Evolutionary conservation across 2,113 vertebrate genomes (phyloP).

Genomic region (Budorcas taxicolor): DNA sequence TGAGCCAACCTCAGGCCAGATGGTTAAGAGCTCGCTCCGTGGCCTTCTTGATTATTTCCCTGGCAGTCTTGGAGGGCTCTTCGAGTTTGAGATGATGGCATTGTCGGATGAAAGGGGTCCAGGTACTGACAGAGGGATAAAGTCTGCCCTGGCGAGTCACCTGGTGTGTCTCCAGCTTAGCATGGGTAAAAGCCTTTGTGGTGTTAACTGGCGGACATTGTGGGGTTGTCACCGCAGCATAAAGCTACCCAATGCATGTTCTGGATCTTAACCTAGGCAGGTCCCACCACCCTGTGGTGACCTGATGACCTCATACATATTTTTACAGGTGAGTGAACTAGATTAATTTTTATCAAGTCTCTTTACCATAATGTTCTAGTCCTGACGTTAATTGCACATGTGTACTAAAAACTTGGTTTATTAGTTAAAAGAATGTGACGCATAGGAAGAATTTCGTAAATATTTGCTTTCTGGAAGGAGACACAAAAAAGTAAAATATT

Average conservation of each 20-base stretch:
- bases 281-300: neutral
- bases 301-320: neutral
- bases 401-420: neutral
- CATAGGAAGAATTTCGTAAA: neutral
- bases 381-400: neutral
- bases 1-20: neutral
- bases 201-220: neutral
- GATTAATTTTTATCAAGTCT: neutral
- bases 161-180: neutral
- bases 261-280: neutral
- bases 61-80: neutral
- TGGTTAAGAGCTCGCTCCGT: neutral
- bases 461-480: neutral
- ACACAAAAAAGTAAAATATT: neutral
- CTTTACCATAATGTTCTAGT: neutral
- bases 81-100: neutral
- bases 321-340: neutral
- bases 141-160: neutral
- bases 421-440: neutral
- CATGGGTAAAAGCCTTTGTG: neutral
- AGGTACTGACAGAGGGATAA: neutral
- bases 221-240: neutral
- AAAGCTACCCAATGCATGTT: neutral
- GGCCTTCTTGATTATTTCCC: neutral
- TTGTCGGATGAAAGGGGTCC: neutral